Evolutionary conservation across 2,113 vertebrate genomes (phyloP).

Genomic region (Passer montanus): DNA sequence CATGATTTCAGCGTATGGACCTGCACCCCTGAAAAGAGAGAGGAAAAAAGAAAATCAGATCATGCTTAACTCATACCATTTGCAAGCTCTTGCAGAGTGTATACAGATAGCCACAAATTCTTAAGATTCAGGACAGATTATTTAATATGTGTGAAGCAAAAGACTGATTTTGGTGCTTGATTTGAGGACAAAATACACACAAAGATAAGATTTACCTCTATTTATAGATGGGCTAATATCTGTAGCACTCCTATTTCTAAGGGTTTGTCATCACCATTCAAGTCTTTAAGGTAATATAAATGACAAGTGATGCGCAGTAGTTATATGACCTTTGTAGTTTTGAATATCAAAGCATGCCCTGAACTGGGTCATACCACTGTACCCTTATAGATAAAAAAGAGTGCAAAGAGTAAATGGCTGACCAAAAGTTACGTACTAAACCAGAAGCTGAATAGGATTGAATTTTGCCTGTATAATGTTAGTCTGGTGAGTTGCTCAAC

Average conservation of each 20-base stretch:
- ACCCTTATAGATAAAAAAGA: neutral
- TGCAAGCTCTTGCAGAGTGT: neutral
- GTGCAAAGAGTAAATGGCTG: neutral
- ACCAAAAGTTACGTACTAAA: neutral
- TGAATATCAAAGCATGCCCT: neutral
- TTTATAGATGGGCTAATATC: neutral
- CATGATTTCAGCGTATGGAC: neutral
- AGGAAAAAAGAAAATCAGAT: neutral
- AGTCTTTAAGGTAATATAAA: neutral
- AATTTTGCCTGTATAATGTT: neutral
- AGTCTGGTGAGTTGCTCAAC: neutral
- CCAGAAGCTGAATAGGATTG: neutral
- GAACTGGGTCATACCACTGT: neutral
- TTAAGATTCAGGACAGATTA: neutral
- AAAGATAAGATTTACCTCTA: neutral
- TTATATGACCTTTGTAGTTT: neutral
- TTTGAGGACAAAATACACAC: neutral
- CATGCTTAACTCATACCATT: neutral
- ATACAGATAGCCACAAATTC: neutral
- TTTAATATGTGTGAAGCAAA: neutral
- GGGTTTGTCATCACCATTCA: neutral
- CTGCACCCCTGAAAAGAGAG: neutral
- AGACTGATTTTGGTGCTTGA: neutral
- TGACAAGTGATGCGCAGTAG: neutral
- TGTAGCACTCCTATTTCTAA: neutral